Conservation (phyloP, 1,140 invertebrate genomes). For the Euglossa dilemma region DNA sequence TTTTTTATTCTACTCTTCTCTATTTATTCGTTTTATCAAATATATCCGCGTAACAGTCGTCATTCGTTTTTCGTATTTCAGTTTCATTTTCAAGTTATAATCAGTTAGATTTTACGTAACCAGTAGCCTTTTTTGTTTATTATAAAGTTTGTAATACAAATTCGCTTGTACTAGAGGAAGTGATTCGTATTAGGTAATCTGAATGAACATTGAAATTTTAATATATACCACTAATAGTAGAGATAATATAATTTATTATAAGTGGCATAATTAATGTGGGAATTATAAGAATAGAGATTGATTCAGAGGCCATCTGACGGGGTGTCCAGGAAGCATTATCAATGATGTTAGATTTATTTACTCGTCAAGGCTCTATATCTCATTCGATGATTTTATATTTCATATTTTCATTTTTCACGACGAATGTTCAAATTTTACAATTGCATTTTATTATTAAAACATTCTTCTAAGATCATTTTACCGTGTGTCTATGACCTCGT, state of each 20-base stretch:
- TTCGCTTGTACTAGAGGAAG: not conserved
- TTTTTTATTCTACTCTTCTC: not conserved
- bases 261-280: not conserved
- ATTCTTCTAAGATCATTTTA: not conserved
- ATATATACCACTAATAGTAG: not conserved
- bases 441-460: not conserved
- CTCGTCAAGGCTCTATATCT: not conserved
- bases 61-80: slow-evolving; percentile 1
- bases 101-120: not conserved
- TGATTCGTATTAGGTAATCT: not conserved
- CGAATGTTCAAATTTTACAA: not conserved
- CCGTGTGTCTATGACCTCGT: not conserved
- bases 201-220: not conserved
- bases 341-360: not conserved
- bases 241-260: not conserved
- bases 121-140: not conserved
- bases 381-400: too few species aligned
- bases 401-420: not conserved
- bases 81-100: not conserved
- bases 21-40: slow-evolving; percentile 1
- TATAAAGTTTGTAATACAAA: not conserved
- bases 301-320: not conserved
- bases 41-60: not conserved
- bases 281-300: not conserved
- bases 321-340: not conserved